Base-by-base conservation (phyloP, 2,113 vertebrate species). In the Cochlearius cochlearius region DNA sequence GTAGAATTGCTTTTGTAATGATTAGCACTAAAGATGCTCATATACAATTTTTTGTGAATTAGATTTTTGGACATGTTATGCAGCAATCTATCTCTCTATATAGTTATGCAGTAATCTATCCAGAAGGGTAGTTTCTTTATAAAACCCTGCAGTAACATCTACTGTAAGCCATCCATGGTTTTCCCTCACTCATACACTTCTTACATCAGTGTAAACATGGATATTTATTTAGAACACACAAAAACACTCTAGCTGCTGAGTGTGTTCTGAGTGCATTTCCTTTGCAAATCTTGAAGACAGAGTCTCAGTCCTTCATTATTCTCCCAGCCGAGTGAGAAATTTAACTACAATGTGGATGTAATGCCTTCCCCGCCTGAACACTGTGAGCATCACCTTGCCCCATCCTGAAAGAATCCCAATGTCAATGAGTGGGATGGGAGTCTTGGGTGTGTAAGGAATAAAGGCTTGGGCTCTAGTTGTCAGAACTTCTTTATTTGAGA, bases 401-500 rank as follows among this genome's bases (percentile, higher is more conserved):
- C 49, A 66, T 95, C 73, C 62, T 82, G 58, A 69, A 89, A 17
- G 29, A 77, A 74, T 59, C 30, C 10, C 32, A 58, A 2, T 76
- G 53, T 60, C 49, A 68, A 4, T 72, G n/a, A 85, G 53, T 3
- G 1, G 84, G 14, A 66, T 73, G 63, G 58, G 53, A 84, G 38
- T 19, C 82, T 85, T 82, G 45, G 49, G 53, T 66, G 62, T 85
- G 25, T 55, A 69, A 95, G 69, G 66, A 94, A 90, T 72, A 63
- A 92, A 91, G 66, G 23, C 76, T 39, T 94, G 66, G 66, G 60
- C 36, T 87, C 17, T 43, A 60, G 45, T 34, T 91, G 49, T 73
- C 73, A 95, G 82, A 92, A 66, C 32, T 92, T 68, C 52, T 90
- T 95, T 95, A 84, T 92, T 86, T 76, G 77, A 94, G 80, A 95